Base-by-base conservation (phyloP, 92 coral and sea anemone genomes). In the Plumapathes pennacea region DNA sequence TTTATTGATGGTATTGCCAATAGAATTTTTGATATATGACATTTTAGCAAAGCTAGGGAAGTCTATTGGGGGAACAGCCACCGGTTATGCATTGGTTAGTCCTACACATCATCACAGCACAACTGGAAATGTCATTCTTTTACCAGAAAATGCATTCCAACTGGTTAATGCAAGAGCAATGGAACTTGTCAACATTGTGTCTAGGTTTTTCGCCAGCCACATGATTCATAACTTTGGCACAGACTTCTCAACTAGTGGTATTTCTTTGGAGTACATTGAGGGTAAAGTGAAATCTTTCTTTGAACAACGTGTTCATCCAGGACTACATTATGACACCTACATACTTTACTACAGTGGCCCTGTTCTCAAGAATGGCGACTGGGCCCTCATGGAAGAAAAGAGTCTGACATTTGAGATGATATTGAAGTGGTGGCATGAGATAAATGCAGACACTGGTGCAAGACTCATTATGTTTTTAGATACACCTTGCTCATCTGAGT, bases 61-160 rank as follows among this genome's bases (percentile, higher is more conserved):
- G 40, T 81, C 80, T 46, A 94, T 94, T 40, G 96, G 99, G 7
- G 99, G 99, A 25, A 94, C 99, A 60, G 99, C 99, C 10, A 94
- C 83, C 55, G 99, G 99, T 8, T 94, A 94, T 67, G 99, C 99
- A 26, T 71, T 94, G 14, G 90, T 94, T 22, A 75, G 90, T 23
- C 99, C 99, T 15, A 88, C 96, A 0, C 89, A 94, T 54, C 67
- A 69, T 30, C 89, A 81, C 61, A 81, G 90, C 22, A 73, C 90
- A 30, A 55, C 83, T 19, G 99, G 94, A 6, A 54, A 78, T 10
- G 62, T 84, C 12, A 72, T 85, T 33, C 50, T 89, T 37, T 75
- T 94, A 15, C 82, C 94, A 37, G 90, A 94, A 50, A 76, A 75
- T 33, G 82, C 81, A 7, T 81, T 84, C 67, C 96, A 94, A 55